phyloP scores from a whole-genome alignment of 2,797 vertebrate genomes.

The Falco columbarius region DNA sequence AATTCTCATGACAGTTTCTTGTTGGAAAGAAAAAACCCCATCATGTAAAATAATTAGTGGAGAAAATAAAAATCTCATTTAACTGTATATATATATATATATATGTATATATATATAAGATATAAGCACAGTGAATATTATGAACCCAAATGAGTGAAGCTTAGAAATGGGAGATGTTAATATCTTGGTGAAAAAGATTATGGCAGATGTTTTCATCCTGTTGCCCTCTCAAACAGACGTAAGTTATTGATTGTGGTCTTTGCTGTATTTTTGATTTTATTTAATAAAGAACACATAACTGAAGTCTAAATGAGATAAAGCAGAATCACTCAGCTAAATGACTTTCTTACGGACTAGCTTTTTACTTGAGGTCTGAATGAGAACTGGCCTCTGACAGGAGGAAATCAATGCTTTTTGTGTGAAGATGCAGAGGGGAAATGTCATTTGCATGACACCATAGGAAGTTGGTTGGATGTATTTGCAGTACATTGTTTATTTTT shows the following conservation, averaged over 20 bases:
- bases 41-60: not conserved
- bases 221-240: not conserved
- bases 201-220: not conserved
- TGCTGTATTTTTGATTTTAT: not conserved
- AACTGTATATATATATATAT: not conserved
- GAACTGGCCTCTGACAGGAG: not conserved
- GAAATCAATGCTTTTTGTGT: not conserved
- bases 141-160: not conserved
- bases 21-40: not conserved
- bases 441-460: not conserved
- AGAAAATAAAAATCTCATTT: not conserved
- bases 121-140: not conserved
- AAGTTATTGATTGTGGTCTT: not conserved
- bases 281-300: slow-evolving; percentile 11
- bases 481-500: not conserved
- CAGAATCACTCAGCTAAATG: not conserved
- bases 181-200: not conserved
- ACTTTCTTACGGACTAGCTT: not conserved
- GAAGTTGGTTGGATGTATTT: not conserved
- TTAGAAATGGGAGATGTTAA: not conserved
- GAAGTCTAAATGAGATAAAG: slow-evolving; percentile 7
- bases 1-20: not conserved
- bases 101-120: not conserved
- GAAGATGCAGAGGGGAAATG: not conserved
- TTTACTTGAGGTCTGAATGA: not conserved